A percentile compares a stretch with the other conserved stretches of the same genome.
These are phyloP conservation scores for Hermetia illucens DNA, from an alignment of 1,140 invertebrate species.

Conservation along the genomic window DNA sequence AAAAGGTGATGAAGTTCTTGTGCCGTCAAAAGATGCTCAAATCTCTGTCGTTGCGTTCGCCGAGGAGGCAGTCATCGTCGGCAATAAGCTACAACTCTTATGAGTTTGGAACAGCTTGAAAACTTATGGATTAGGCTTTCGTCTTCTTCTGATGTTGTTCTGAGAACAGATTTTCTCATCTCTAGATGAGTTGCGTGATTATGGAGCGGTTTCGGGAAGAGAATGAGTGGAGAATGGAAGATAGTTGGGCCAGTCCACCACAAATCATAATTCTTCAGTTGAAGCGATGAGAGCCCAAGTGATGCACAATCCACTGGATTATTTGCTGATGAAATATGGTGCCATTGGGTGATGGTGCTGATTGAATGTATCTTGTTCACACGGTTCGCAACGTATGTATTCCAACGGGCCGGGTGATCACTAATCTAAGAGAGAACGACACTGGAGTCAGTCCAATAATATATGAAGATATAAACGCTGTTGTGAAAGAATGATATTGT, in stretches of 20 bases:
- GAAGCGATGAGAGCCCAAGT: neutral
- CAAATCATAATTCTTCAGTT: constrained; percentile 1
- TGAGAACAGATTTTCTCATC: constrained; percentile 1
- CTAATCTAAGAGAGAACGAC: no score
- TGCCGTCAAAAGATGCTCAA: no score
- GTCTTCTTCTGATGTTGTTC: neutral
- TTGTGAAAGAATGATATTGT: no score
- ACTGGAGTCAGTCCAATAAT: no score
- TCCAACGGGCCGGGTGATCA: no score
- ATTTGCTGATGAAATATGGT: constrained; percentile 3
- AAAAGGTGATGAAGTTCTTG: no score
- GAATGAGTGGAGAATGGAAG: neutral
- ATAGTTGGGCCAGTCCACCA: constrained; percentile 6
- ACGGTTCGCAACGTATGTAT: constrained; percentile 1
- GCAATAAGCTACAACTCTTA: constrained; percentile 3
- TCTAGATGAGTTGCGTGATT: neutral
- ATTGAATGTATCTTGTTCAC: constrained; percentile 3
- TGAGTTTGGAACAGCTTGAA: constrained; percentile 5
- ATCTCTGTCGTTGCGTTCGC: no score
- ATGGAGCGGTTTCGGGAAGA: constrained; percentile 2
- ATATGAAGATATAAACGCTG: no score
- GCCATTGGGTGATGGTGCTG: neutral
- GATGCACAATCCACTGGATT: constrained; percentile 5
- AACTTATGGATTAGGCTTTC: constrained; percentile 4
- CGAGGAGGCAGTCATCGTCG: no score